phyloP scores from a whole-genome alignment of 2,888 invertebrate genomes.

The Patella caerulea region DNA sequence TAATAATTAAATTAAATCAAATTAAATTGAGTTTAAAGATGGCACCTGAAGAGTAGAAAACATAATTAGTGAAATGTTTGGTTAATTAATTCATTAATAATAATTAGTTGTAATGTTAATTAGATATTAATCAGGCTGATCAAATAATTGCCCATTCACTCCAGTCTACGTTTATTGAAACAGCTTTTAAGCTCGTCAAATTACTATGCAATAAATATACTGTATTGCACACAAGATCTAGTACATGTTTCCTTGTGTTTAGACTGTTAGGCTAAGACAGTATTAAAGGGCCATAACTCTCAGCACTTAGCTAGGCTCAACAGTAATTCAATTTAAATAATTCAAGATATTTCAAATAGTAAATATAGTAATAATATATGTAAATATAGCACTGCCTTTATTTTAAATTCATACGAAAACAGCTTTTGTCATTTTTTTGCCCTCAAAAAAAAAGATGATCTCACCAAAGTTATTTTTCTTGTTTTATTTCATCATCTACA shows the following conservation, averaged over 20 bases:
- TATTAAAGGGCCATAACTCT: background rate
- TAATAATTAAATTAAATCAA: no score
- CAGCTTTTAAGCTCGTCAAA: constrained; percentile 23
- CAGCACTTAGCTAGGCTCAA: background rate
- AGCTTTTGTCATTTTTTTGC: no score
- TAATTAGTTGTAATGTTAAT: background rate
- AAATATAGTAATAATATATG: background rate
- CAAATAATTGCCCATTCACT: background rate
- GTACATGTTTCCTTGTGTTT: background rate
- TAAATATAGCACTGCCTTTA: no score
- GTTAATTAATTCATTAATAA: background rate
- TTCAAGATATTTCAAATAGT: constrained; percentile 12
- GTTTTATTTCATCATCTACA: no score
- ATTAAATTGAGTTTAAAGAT: background rate
- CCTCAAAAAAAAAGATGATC: no score
- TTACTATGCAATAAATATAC: constrained; percentile 24
- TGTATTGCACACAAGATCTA: constrained; percentile 2
- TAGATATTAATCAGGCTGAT: background rate
- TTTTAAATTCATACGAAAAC: no score
- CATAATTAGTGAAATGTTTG: no score
- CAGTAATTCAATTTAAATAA: background rate
- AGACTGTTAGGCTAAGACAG: constrained; percentile 6
- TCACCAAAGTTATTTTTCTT: no score
- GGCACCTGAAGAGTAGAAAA: background rate
- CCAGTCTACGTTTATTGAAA: constrained; percentile 15